Percentiles rank a stretch among this genome's conserved stretches.
Conservation (phyloP, 2,888 invertebrate genomes). For the Ectemnius continuus region DNA sequence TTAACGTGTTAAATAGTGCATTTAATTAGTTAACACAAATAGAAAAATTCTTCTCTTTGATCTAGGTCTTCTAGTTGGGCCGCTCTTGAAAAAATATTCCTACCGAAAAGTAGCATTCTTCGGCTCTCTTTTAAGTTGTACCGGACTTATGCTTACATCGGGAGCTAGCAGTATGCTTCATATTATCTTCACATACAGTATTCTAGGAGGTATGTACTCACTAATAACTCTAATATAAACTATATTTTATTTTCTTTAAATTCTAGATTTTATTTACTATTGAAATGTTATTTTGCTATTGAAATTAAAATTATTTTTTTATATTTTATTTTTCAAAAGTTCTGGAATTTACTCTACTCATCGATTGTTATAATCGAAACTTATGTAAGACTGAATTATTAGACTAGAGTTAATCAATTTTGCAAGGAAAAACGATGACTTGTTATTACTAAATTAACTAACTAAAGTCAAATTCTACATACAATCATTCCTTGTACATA, state of each 20-base stretch:
- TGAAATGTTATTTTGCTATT: too few relatives aligned
- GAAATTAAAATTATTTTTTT: too few relatives aligned
- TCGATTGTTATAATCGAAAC: too few relatives aligned
- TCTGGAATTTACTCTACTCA: neutral
- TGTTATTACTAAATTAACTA: too few relatives aligned
- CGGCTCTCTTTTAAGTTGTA: slow-evolving; percentile 75
- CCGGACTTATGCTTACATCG: slow-evolving; percentile 76
- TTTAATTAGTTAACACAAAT: too few relatives aligned
- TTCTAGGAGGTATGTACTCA: slow-evolving; percentile 71
- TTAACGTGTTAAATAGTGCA: too few relatives aligned
- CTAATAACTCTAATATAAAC: neutral
- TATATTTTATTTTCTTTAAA: neutral
- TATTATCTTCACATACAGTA: slow-evolving; percentile 76
- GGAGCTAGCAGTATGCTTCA: slow-evolving; percentile 75
- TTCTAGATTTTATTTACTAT: neutral
- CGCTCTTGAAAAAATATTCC: slow-evolving; percentile 76
- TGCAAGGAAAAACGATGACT: too few relatives aligned
- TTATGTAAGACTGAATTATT: too few relatives aligned
- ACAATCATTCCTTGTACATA: too few relatives aligned
- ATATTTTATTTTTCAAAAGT: neutral
- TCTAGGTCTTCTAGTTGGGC: slow-evolving; percentile 79
- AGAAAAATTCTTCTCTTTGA: neutral
- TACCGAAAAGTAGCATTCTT: slow-evolving; percentile 76
- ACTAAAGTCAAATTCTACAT: too few relatives aligned
- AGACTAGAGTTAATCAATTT: too few relatives aligned